phyloP scores from a whole-genome alignment of 2,113 vertebrate species.

The Brachionichthys hirsutus region DNA sequence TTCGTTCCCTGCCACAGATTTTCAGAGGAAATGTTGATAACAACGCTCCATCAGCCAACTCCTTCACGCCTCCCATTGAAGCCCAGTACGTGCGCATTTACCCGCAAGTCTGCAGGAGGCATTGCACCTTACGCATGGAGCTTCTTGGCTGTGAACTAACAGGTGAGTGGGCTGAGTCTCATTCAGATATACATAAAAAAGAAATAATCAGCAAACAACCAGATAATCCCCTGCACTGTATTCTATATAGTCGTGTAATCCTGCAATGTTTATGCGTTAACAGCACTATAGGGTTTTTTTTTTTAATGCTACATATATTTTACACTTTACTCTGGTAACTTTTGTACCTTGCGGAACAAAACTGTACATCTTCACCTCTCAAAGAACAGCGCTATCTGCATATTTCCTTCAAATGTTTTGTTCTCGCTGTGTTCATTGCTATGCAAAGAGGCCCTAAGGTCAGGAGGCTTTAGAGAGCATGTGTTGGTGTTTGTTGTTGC shows the following conservation, averaged over 20 bases:
- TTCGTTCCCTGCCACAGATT: slow-evolving; percentile 78
- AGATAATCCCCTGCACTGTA: not conserved
- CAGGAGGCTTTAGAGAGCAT: too few species aligned
- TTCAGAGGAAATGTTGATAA: slow-evolving; percentile 96
- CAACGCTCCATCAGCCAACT: slow-evolving; percentile 94
- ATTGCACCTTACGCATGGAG: slow-evolving; percentile 96
- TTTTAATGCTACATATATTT: too few species aligned
- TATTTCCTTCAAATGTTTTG: not conserved
- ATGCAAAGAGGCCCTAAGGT: too few species aligned
- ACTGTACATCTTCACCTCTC: too few species aligned
- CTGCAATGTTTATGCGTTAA: too few species aligned
- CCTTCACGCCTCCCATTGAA: slow-evolving; percentile 95
- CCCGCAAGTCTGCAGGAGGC: slow-evolving; percentile 95
- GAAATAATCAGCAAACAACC: not conserved
- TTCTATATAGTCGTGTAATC: not conserved
- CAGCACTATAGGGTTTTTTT: too few species aligned
- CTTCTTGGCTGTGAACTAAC: slow-evolving; percentile 95
- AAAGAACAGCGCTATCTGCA: not conserved
- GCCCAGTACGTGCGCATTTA: slow-evolving; percentile 93
- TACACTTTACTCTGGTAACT: too few species aligned
- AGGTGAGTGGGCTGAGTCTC: slow-evolving; percentile 73
- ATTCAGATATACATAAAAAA: slow-evolving; percentile 6
- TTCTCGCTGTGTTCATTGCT: too few species aligned
- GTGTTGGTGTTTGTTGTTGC: slow-evolving; percentile 20
- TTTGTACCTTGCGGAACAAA: too few species aligned